Conservation (phyloP, 2,888 invertebrate species). For the Caenorhabditis japonica region DNA sequence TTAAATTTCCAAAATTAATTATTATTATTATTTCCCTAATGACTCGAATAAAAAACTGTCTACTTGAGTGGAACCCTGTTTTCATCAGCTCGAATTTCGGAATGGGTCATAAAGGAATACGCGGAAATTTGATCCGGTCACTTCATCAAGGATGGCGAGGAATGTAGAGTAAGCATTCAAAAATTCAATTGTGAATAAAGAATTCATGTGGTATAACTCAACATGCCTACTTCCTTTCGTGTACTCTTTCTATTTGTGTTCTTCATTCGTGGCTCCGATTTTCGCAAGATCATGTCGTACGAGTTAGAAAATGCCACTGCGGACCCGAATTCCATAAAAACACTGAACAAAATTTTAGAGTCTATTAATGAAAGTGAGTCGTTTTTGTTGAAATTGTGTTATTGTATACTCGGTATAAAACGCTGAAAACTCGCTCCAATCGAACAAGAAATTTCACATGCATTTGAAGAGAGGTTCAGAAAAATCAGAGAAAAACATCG, state of each 20-base stretch:
- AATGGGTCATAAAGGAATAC: constrained; percentile 8
- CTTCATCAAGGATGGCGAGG: neutral
- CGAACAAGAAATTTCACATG: too few relatives aligned
- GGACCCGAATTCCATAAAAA: constrained; percentile 41
- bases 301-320: constrained; percentile 36
- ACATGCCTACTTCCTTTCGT: neutral
- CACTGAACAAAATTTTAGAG: constrained; percentile 47
- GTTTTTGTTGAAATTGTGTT: neutral
- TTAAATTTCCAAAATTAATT: too few relatives aligned
- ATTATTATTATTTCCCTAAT: too few relatives aligned
- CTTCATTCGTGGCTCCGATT: constrained; percentile 15
- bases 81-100: constrained; percentile 44
- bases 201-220: constrained; percentile 12
- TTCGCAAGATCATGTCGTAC: constrained; percentile 14
- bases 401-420: too few relatives aligned
- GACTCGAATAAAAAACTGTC: too few relatives aligned
- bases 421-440: too few relatives aligned
- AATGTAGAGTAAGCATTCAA: too few relatives aligned
- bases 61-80: too few relatives aligned
- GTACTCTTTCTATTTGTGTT: constrained; percentile 14
- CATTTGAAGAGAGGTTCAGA: too few relatives aligned
- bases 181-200: constrained; percentile 22
- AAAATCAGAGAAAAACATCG: too few relatives aligned
- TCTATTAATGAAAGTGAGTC: constrained; percentile 50
- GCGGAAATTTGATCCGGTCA: constrained; percentile 24